Evolutionary conservation across 2,797 vertebrate species (phyloP), one percentile per base, ranked within the genome.

Genomic region (Anisognathus igniventris): DNA sequence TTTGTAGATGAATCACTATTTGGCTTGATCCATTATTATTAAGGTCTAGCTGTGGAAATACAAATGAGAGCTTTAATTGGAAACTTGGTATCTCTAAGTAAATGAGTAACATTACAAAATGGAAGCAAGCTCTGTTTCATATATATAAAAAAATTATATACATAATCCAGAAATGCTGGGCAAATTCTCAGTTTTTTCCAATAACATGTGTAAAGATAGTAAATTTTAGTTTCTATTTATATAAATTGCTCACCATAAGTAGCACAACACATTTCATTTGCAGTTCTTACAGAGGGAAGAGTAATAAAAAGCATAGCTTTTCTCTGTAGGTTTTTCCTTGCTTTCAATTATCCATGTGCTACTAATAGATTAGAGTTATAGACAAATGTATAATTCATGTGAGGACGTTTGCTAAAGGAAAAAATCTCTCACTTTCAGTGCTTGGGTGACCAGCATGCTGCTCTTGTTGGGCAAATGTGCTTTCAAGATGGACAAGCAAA

Each of bases 381-480:
- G 30, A 42, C 48, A 73, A 39, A 48, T 82, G 11, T 42, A 13
- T 35, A 58, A 56, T 78, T 79, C 6, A 27, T 28, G 7, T 51
- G 27, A 21, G 60, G 6, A 39, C 12, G 16, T 74, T 71, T 76
- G 23, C 56, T 92, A 42, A 92, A 86, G 40, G 31, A 65, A 67
- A 42, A 30, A 42, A 4, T 88, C 42, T 96, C 14, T 94, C 23
- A 25, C 16, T 96, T 81, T n/a, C 96, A 99, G 99, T 99, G 99
- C 97, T 98, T 99, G 35, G 99, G 99, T 68, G 99, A 99, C 96
- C 99, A 99, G 86, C 99, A 99, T n/a, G 99, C 99, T 82, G 99
- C 99, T 11, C 98, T 99, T 21, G 99, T 99, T 62, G 99, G 99
- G 93, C 99, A 99, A 97, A 99, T 99, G 99, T 99, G 99, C 94